Percentiles rank a stretch among this genome's conserved stretches.
phyloP scores from a whole-genome alignment of 2,113 vertebrate genomes.

The Reinhardtius hippoglossoides region DNA sequence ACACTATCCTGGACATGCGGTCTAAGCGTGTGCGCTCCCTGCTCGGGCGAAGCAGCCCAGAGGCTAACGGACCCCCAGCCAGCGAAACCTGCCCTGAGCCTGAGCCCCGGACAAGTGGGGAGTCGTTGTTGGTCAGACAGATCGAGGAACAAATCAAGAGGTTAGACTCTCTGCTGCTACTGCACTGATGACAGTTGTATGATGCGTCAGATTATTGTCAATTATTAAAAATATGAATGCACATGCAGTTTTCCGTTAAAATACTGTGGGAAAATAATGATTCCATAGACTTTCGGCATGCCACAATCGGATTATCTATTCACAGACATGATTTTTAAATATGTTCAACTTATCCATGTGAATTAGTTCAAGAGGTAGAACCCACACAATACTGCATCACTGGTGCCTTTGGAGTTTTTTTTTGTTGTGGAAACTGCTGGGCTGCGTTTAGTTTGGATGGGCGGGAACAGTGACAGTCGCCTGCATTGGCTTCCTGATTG shows the following conservation, averaged over 20 bases:
- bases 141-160: conserved; percentile 94
- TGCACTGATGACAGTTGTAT: background rate
- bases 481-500: too few species aligned
- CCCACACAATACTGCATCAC: too few species aligned
- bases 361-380: too few species aligned
- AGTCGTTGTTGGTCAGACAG: conserved; percentile 88
- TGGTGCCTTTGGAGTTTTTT: too few species aligned
- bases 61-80: conserved; percentile 83
- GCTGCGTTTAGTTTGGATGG: too few species aligned
- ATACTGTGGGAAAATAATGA: background rate
- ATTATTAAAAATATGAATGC: too few species aligned
- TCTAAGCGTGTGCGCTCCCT: conserved; percentile 90
- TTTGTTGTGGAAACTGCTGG: too few species aligned
- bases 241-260: too few species aligned
- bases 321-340: background rate
- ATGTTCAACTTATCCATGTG: too few species aligned
- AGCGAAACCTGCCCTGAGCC: conserved; percentile 72
- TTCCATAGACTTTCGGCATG: background rate
- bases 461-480: too few species aligned
- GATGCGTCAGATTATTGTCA: too few species aligned
- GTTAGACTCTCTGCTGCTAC: conserved; percentile 65
- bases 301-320: background rate
- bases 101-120: conserved; percentile 75
- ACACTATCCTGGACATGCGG: conserved; percentile 93
- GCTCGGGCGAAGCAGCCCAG: conserved; percentile 86